phyloP scores from a whole-genome alignment of 2,797 vertebrate genomes.

The Coregonus ussuriensis region DNA sequence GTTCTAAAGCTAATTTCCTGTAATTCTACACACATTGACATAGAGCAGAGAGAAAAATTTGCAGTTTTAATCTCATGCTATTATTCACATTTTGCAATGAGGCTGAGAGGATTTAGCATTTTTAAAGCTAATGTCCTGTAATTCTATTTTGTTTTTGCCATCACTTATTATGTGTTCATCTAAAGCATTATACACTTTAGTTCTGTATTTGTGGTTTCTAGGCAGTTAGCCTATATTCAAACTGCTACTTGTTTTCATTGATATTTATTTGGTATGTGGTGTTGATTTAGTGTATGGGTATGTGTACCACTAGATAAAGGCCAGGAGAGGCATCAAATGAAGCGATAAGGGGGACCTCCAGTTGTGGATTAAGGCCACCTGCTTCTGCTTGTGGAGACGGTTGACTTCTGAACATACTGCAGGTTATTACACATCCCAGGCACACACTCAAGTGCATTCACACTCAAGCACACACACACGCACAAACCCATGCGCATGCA shows the following conservation, averaged over 20 bases:
- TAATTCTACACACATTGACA: too few species aligned
- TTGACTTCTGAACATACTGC: too few species aligned
- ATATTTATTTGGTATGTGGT: slow-evolving; percentile 13
- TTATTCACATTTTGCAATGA: too few species aligned
- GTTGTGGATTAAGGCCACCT: too few species aligned
- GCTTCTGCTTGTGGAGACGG: too few species aligned
- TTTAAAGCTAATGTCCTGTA: background rate
- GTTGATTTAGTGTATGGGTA: background rate
- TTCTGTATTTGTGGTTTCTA: too few species aligned
- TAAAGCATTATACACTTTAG: background rate
- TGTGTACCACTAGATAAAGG: background rate
- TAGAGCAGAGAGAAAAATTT: too few species aligned
- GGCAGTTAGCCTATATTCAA: background rate
- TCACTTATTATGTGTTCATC: background rate
- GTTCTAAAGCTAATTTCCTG: too few species aligned
- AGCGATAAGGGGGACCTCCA: too few species aligned
- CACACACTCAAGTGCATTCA: background rate
- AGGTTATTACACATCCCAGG: background rate
- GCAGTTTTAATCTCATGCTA: too few species aligned
- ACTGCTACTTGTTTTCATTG: slow-evolving; percentile 1
- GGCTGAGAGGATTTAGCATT: too few species aligned
- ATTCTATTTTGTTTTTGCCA: too few species aligned
- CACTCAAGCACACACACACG: background rate
- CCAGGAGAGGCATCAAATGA: background rate
- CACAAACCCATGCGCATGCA: background rate